Evolutionary conservation across 1,140 invertebrate genomes (phyloP).

Genomic region (Sipha flava): DNA sequence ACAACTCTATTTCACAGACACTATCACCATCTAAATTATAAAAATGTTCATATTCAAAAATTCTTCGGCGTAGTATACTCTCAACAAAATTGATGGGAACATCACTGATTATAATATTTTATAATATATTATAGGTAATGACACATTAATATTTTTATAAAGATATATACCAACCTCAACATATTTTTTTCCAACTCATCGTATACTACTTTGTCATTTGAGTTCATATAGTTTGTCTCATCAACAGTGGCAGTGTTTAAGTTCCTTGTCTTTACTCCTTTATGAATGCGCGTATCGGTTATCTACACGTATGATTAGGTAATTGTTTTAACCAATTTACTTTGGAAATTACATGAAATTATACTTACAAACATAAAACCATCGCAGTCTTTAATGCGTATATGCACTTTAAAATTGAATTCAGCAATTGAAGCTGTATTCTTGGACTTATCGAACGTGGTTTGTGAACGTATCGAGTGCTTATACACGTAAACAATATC

Average conservation of each 20-base stretch:
- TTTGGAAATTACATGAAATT: not conserved
- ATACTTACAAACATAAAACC: not conserved
- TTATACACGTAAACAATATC: not conserved
- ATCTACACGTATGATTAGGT: not conserved
- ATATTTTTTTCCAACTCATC: not conserved
- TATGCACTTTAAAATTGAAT: constrained; percentile 11
- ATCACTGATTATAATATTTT: too few relatives aligned
- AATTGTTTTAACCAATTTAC: not conserved
- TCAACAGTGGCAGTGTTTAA: not conserved
- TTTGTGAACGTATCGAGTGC: not conserved
- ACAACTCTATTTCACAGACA: too few relatives aligned
- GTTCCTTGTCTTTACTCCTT: constrained; percentile 10
- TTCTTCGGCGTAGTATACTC: too few relatives aligned
- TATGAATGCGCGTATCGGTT: not conserved
- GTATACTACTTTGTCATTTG: not conserved
- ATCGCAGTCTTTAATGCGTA: not conserved
- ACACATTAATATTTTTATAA: too few relatives aligned
- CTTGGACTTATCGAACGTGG: constrained; percentile 25
- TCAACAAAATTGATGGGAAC: too few relatives aligned
- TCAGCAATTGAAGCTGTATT: constrained; percentile 11
- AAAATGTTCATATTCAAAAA: too few relatives aligned
- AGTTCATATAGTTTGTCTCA: not conserved
- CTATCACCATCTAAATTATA: too few relatives aligned
- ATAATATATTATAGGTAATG: too few relatives aligned
- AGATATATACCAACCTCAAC: constrained; percentile 7